phyloP scores from a whole-genome alignment of 2,888 invertebrate species.

The Leucophenga montana region DNA sequence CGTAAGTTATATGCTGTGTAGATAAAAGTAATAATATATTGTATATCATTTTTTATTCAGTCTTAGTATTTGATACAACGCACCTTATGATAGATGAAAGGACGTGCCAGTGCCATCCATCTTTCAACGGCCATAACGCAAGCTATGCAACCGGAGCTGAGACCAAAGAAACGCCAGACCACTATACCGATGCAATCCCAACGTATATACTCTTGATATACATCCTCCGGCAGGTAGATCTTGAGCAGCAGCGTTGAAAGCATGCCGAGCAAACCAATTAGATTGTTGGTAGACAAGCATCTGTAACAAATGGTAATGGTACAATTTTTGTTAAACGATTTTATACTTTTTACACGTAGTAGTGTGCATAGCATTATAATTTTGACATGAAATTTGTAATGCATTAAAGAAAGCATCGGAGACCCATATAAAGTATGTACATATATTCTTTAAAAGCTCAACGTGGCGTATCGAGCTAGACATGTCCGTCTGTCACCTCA shows the following conservation, averaged over 20 bases:
- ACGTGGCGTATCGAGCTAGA: no score
- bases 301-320: slow-evolving; percentile 75
- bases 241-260: slow-evolving; percentile 79
- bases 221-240: slow-evolving; percentile 69
- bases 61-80: background rate
- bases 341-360: no score
- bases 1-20: slow-evolving; percentile 85
- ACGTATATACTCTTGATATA: slow-evolving; percentile 56
- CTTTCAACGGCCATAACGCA: slow-evolving; percentile 91
- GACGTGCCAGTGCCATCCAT: slow-evolving; percentile 88
- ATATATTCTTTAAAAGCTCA: no score
- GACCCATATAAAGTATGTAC: no score
- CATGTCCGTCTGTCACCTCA: no score
- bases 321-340: no score
- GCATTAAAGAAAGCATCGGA: no score
- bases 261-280: slow-evolving; percentile 87
- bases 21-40: background rate
- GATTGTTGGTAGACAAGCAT: slow-evolving; percentile 85
- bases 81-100: slow-evolving; percentile 92
- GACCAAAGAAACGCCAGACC: slow-evolving; percentile 85
- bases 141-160: slow-evolving; percentile 90
- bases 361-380: no score
- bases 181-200: slow-evolving; percentile 76
- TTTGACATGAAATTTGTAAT: no score
- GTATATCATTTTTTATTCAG: no score